Conservation (phyloP, 2,797 vertebrate species). For the Orientallactaga sibirica region DNA sequence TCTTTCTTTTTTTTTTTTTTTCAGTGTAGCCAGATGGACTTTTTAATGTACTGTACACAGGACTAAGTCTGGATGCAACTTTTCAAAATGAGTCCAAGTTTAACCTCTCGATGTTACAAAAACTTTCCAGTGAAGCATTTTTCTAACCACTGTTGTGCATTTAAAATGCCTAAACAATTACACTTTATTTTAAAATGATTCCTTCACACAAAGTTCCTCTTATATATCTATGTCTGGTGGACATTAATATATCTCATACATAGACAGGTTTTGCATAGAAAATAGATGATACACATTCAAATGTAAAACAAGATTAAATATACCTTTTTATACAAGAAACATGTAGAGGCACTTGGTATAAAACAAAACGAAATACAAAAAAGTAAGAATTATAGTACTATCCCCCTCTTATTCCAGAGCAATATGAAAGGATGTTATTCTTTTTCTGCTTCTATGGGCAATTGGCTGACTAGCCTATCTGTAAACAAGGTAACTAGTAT, state of each 20-base stretch:
- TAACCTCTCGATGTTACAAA: constrained; percentile 68
- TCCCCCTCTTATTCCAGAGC: background rate
- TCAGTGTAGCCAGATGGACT: constrained; percentile 71
- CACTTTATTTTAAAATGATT: constrained; percentile 48
- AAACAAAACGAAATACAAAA: background rate
- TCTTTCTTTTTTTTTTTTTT: background rate
- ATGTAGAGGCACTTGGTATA: background rate
- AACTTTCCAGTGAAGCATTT: constrained; percentile 63
- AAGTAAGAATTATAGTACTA: background rate
- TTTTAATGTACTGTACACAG: constrained; percentile 70
- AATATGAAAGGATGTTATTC: background rate
- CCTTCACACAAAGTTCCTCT: constrained; percentile 16
- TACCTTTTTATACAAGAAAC: constrained; percentile 24
- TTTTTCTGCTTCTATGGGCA: background rate
- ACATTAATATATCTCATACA: background rate
- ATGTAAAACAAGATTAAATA: background rate
- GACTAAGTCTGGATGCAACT: constrained; percentile 67
- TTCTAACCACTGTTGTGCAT: constrained; percentile 50
- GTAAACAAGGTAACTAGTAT: background rate
- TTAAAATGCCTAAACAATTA: constrained; percentile 69
- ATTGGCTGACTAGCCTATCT: background rate
- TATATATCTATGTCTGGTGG: background rate
- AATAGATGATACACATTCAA: background rate
- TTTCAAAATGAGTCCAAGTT: constrained; percentile 74
- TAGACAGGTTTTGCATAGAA: background rate